Percentiles rank a stretch among this genome's conserved stretches.
These are phyloP conservation scores for Crypturellus tataupa DNA, from an alignment of 2,797 vertebrate species.

Conservation along the genomic window DNA sequence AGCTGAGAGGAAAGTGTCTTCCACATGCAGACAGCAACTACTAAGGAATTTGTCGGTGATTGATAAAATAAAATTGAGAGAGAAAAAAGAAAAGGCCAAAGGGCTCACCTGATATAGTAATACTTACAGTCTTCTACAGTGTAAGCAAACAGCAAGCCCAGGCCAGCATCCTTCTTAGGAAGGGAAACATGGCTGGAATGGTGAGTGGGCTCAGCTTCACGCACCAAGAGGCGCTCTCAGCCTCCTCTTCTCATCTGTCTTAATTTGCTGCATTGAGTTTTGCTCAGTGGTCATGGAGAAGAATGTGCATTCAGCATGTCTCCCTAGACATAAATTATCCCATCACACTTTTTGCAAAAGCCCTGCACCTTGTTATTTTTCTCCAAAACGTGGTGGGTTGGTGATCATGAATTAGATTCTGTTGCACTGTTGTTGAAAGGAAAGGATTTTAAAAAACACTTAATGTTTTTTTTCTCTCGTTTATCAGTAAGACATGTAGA, in stretches of 20 bases:
- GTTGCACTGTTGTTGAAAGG: neutral
- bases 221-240: neutral
- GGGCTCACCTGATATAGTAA: constrained; percentile 3
- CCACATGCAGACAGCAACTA: constrained; percentile 67
- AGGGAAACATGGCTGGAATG: constrained; percentile 24
- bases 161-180: constrained; percentile 62
- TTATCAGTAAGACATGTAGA: neutral
- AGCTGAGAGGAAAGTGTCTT: constrained; percentile 54
- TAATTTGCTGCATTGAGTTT: neutral
- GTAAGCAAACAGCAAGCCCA: constrained; percentile 52
- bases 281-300: neutral
- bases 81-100: constrained; percentile 4
- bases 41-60: constrained; percentile 18
- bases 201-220: neutral
- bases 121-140: neutral
- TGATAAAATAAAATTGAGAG: constrained; percentile 55
- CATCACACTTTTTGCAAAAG: neutral
- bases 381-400: neutral
- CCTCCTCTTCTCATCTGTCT: neutral
- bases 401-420: neutral
- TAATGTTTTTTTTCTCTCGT: neutral
- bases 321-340: neutral
- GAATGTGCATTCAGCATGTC: neutral
- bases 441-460: neutral
- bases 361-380: neutral